These are phyloP conservation scores for Trinorchestia longiramus DNA, from an alignment of 1,140 invertebrate species.

Conservation along the genomic window DNA sequence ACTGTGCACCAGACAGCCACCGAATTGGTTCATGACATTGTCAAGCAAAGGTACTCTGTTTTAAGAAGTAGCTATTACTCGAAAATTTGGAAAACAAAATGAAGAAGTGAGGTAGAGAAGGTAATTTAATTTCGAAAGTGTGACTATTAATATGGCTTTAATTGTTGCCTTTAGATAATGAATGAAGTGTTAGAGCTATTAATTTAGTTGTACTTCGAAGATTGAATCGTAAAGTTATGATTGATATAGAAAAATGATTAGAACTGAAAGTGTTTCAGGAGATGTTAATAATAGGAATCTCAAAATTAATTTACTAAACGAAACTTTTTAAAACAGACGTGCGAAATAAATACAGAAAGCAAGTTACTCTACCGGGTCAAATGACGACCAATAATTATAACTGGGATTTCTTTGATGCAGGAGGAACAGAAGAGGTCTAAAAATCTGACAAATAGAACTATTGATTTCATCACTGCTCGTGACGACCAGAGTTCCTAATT, in stretches of 20 bases:
- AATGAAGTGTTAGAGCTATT: neutral
- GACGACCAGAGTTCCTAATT: neutral
- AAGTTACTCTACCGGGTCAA: neutral
- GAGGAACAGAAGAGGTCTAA: neutral
- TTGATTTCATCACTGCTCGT: neutral
- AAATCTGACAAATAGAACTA: neutral
- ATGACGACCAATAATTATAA: neutral
- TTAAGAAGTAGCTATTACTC: neutral
- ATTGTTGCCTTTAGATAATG: neutral
- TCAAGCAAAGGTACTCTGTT: neutral
- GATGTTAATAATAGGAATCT: neutral
- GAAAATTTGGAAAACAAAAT: neutral
- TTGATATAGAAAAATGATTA: neutral
- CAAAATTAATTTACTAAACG: neutral
- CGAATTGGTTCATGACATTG: neutral
- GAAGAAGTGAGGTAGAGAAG: neutral
- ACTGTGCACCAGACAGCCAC: neutral
- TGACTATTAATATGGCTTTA: neutral
- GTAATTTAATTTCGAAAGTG: neutral
- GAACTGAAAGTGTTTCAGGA: neutral
- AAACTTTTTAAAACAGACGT: neutral
- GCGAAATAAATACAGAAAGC: neutral
- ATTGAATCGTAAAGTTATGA: neutral
- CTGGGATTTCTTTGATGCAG: neutral
- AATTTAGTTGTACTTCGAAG: neutral